A percentile compares a stretch with the other conserved stretches of the same genome.
phyloP scores from a whole-genome alignment of 2,888 invertebrate genomes.

The Candidula unifasciata region DNA sequence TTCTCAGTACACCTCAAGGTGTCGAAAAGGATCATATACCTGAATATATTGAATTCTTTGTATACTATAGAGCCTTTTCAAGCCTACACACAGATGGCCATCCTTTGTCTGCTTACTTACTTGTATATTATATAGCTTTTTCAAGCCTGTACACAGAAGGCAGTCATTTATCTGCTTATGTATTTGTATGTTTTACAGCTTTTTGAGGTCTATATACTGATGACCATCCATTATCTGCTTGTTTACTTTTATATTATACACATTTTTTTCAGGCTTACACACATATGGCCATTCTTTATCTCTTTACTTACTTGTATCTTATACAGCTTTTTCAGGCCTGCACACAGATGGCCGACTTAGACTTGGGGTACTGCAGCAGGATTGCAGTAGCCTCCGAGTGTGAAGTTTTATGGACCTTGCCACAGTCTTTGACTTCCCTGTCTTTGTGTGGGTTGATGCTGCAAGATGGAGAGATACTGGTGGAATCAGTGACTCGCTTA shows the following conservation, averaged over 20 bases:
- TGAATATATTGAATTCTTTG: background rate
- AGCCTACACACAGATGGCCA: slow-evolving; percentile 65
- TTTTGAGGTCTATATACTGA: too few relatives aligned
- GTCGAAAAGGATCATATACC: too few relatives aligned
- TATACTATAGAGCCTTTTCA: slow-evolving; percentile 63
- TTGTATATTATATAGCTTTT: slow-evolving; percentile 60
- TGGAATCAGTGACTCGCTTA: slow-evolving; percentile 68
- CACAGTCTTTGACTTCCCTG: slow-evolving; percentile 65
- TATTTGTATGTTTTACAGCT: too few relatives aligned
- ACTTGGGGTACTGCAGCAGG: slow-evolving; percentile 73
- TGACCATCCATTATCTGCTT: too few relatives aligned
- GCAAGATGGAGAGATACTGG: slow-evolving; percentile 67
- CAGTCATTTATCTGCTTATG: too few relatives aligned
- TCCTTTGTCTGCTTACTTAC: too few relatives aligned
- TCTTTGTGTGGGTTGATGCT: slow-evolving; percentile 72
- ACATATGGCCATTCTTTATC: slow-evolving; percentile 58
- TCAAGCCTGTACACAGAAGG: too few relatives aligned
- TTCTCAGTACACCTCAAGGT: too few relatives aligned
- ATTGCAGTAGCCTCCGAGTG: slow-evolving; percentile 60
- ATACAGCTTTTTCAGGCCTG: slow-evolving; percentile 70
- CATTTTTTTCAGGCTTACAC: slow-evolving; percentile 63
- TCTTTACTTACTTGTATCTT: background rate
- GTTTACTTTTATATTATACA: too few relatives aligned
- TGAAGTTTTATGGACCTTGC: slow-evolving; percentile 69
- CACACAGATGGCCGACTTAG: slow-evolving; percentile 64